These are phyloP conservation scores for Crotalus helleri DNA, from an alignment of 2,113 vertebrate species.

Conservation along the genomic window DNA sequence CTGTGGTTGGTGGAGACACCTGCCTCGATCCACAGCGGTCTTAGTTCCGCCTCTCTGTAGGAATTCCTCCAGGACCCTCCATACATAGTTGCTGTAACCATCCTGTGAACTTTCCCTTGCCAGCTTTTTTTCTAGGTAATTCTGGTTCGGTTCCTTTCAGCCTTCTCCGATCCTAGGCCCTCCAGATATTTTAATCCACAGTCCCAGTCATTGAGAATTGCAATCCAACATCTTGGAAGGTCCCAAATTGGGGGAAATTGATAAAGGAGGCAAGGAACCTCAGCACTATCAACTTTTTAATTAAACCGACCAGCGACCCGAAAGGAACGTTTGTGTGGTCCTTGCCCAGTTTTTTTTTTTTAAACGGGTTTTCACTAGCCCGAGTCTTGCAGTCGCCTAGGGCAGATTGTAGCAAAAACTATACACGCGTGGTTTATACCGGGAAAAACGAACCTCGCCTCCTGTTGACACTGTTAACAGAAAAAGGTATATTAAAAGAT, in stretches of 20 bases:
- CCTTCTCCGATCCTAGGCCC: background rate
- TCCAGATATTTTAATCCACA: background rate
- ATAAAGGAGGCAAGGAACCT: background rate
- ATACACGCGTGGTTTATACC: background rate
- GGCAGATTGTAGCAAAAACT: background rate
- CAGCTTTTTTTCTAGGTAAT: background rate
- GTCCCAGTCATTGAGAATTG: background rate
- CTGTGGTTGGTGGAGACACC: background rate
- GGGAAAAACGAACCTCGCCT: background rate
- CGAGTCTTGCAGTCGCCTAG: background rate
- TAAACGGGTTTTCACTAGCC: background rate
- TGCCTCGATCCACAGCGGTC: background rate
- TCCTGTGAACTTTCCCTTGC: background rate
- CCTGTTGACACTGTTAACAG: constrained; percentile 26
- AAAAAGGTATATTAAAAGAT: background rate
- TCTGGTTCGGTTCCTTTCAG: background rate
- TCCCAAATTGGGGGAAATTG: background rate
- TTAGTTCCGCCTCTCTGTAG: background rate
- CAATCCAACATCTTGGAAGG: background rate
- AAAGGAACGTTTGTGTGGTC: background rate
- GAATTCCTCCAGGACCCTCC: background rate
- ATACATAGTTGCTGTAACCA: background rate
- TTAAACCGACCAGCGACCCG: background rate
- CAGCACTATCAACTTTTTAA: background rate
- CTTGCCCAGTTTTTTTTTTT: no score